phyloP scores from a whole-genome alignment of 2,888 invertebrate species.

The Drosophila diplacantha region DNA sequence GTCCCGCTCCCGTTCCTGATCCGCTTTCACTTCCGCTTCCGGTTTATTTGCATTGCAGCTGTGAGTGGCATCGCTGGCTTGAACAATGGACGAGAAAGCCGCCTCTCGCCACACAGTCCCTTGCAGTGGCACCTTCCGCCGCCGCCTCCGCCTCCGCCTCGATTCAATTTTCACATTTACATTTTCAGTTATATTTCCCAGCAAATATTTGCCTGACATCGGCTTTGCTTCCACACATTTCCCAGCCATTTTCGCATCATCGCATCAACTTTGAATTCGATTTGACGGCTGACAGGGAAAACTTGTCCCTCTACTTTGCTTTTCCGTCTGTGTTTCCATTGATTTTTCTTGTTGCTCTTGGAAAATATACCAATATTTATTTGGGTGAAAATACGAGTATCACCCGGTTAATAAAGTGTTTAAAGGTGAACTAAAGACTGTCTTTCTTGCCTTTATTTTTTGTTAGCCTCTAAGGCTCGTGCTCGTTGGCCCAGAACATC shows the following conservation, averaged over 20 bases:
- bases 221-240: slow-evolving; percentile 4
- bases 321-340: not conserved
- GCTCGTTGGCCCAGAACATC: not conserved
- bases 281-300: slow-evolving; percentile 13
- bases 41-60: slow-evolving; percentile 25
- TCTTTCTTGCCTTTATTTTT: not conserved
- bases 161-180: slow-evolving; percentile 57
- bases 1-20: slow-evolving; percentile 16
- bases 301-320: not conserved
- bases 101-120: slow-evolving; percentile 2
- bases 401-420: not conserved
- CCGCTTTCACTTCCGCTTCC: slow-evolving; percentile 24
- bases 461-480: not conserved
- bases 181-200: slow-evolving; percentile 58
- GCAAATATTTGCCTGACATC: slow-evolving; percentile 56
- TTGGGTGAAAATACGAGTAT: too few species aligned
- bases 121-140: slow-evolving; percentile 11
- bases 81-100: slow-evolving; percentile 21
- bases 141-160: not conserved
- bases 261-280: slow-evolving; percentile 10
- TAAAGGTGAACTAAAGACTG: not conserved
- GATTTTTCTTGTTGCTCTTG: not conserved
- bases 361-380: not conserved
- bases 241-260: slow-evolving; percentile 5
- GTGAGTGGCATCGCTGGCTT: slow-evolving; percentile 7